Percentiles rank a stretch among this genome's conserved stretches.
These are phyloP conservation scores for Micronisus gabar DNA, from an alignment of 2,113 vertebrate genomes.

Conservation along the genomic window DNA sequence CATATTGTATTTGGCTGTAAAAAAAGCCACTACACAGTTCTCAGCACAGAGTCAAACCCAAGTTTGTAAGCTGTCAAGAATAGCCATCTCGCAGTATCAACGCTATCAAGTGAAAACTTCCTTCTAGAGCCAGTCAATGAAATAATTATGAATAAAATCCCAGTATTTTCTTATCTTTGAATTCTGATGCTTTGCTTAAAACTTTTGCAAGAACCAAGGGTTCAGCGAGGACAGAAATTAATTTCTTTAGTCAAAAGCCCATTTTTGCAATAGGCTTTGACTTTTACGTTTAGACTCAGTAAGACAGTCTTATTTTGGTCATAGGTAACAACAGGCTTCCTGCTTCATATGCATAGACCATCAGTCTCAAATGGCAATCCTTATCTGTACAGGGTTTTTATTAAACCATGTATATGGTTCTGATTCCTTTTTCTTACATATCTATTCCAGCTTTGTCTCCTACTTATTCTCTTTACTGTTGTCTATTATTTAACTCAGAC, in stretches of 20 bases:
- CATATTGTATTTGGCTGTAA: background rate
- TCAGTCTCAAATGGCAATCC: background rate
- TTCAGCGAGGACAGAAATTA: background rate
- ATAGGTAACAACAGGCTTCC: background rate
- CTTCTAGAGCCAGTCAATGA: background rate
- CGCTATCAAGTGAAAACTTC: background rate
- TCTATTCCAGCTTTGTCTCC: background rate
- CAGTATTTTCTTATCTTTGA: background rate
- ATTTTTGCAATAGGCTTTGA: background rate
- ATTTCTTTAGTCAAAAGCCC: background rate
- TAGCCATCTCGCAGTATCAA: background rate
- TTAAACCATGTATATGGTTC: background rate
- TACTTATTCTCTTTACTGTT: background rate
- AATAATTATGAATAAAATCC: background rate
- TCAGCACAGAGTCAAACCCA: background rate
- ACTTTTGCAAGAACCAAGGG: background rate
- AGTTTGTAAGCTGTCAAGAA: background rate
- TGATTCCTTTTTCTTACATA: background rate
- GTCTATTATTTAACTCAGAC: background rate
- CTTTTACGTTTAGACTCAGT: background rate
- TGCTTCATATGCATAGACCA: background rate
- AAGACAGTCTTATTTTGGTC: background rate
- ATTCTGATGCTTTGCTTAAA: background rate
- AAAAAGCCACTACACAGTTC: background rate
- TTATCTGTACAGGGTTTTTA: background rate